Conservation (phyloP, 1,140 invertebrate genomes). For the Diabrotica virgifera region DNA sequence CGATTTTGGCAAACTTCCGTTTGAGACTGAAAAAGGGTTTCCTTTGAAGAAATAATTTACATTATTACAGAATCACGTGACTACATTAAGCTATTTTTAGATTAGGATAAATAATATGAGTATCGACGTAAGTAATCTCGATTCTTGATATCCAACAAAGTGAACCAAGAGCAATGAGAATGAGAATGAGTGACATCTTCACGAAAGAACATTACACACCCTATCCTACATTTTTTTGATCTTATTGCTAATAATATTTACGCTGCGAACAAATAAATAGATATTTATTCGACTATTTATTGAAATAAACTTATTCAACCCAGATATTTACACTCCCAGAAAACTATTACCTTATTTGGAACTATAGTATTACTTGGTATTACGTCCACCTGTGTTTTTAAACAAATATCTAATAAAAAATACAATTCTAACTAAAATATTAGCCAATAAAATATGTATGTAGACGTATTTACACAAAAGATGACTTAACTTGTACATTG, state of each 20-base stretch:
- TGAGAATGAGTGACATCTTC: background rate
- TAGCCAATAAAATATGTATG: no score
- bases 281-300: no score
- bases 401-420: no score
- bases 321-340: background rate
- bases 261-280: no score
- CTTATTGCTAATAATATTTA: no score
- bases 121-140: background rate
- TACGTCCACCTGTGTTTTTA: background rate
- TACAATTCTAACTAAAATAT: no score
- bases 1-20: background rate
- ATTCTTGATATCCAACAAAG: no score
- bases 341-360: background rate
- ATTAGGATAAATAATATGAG: constrained; percentile 1
- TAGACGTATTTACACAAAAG: no score
- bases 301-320: background rate
- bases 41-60: no score
- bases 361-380: background rate
- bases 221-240: no score
- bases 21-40: no score
- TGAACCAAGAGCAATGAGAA: background rate
- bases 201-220: background rate
- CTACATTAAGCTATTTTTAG: constrained; percentile 21
- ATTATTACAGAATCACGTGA: constrained; percentile 16
- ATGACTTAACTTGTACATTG: no score